Percentiles rank a stretch among this genome's conserved stretches.
These are phyloP conservation scores for Cotesia typhae DNA, from an alignment of 1,140 invertebrate species.

Conservation along the genomic window DNA sequence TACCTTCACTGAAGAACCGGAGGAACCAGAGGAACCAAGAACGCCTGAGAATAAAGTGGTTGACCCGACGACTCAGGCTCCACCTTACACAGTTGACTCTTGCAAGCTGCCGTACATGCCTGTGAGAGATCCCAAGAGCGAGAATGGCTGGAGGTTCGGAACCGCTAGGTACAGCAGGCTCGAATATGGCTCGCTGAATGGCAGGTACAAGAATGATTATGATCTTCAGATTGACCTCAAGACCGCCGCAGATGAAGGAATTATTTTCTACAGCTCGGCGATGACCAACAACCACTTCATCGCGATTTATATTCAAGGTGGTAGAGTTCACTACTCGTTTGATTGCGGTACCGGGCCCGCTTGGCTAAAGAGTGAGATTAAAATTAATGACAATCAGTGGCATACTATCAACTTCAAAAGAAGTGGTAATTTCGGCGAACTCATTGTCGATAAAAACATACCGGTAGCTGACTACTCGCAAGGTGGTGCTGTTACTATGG, in stretches of 20 bases:
- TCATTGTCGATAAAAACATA: conserved; percentile 75
- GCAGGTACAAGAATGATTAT: conserved; percentile 72
- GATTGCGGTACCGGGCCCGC: conserved; percentile 78
- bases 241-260: conserved; percentile 79
- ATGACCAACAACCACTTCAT: conserved; percentile 78
- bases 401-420: conserved; percentile 77
- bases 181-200: conserved; percentile 73
- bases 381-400: conserved; percentile 88
- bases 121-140: conserved; percentile 52
- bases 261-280: conserved; percentile 85
- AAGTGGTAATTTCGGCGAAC: conserved; percentile 67
- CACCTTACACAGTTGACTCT: conserved; percentile 49
- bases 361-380: conserved; percentile 64
- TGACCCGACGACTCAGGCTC: conserved; percentile 24
- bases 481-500: conserved; percentile 69
- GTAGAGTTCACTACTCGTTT: conserved; percentile 77
- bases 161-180: conserved; percentile 76
- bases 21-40: conserved; percentile 37
- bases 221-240: conserved; percentile 85
- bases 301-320: conserved; percentile 81
- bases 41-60: conserved; percentile 23
- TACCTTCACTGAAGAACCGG: conserved; percentile 37
- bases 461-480: conserved; percentile 67
- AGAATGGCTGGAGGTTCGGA: conserved; percentile 66
- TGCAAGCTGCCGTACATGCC: conserved; percentile 59